Conservation (phyloP, 2,797 vertebrate species). For the Garrulus glandarius region DNA sequence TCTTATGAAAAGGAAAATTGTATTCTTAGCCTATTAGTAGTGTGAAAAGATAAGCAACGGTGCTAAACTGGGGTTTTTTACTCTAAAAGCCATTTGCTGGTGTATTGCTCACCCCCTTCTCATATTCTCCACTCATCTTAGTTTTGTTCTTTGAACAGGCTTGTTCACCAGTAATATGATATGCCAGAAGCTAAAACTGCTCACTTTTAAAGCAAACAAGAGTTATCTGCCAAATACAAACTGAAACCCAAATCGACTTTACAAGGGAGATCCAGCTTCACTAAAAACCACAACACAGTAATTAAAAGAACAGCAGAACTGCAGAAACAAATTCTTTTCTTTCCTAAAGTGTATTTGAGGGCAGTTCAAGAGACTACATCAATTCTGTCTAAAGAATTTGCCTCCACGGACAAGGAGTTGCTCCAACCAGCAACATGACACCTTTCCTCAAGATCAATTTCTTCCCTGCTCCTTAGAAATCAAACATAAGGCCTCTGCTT, state of each 20-base stretch:
- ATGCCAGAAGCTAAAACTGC: neutral
- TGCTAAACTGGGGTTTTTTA: neutral
- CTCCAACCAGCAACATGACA: constrained; percentile 8
- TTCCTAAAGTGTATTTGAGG: neutral
- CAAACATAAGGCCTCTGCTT: neutral
- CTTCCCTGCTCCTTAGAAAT: neutral
- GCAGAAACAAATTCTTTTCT: neutral
- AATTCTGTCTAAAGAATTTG: neutral
- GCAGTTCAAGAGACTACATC: neutral
- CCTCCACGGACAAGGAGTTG: neutral
- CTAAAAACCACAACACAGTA: neutral
- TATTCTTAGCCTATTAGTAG: neutral
- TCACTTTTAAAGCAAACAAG: neutral
- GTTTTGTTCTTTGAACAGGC: neutral
- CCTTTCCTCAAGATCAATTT: neutral
- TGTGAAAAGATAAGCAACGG: neutral
- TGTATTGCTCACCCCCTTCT: neutral
- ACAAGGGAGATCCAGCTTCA: neutral
- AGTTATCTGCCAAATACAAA: neutral
- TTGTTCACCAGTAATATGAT: neutral
- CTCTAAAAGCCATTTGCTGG: neutral
- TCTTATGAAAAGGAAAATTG: neutral
- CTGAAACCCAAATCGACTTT: neutral
- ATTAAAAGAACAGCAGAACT: neutral
- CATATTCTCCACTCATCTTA: neutral